Base-by-base conservation (phyloP, 2,797 vertebrate genomes). In the Megalops cyprinoides region DNA sequence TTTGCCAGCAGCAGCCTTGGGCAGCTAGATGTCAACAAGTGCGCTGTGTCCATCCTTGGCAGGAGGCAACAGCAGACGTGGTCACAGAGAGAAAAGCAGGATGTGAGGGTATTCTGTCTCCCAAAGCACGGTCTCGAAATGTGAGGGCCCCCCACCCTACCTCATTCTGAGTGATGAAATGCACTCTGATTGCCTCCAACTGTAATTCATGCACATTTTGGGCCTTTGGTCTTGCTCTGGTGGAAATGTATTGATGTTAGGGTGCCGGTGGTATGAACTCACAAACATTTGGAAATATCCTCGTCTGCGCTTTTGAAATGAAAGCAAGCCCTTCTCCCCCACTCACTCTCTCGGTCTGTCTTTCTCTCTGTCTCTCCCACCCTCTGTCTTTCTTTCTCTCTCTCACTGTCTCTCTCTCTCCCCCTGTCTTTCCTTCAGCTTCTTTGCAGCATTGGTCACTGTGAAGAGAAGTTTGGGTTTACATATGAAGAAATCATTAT, bases 401-500 rank as follows among this genome's bases (percentile, higher is more conserved):
- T 62, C 25, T 62, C 20, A 2, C 23, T 62, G 5, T 60, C 7
- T 37, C 20, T 77, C 9, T 74, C 44, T 65, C 28, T 81, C 7
- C 18, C 15, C 2, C 28, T 5, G 56, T 65, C 44, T 37, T 28
- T 76, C 23, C 23, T 44, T 39, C 86, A 99, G 98, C 96, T 99
- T 92, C 96, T 99, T 90, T 98, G 97, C 95, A 98, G 95, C 86
- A 91, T 97, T 89, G 96, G 96, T 84, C 96, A 97, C 89, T 94
- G 91, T 81, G 97, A 99, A 92, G 97, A 99, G 90, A 97, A 95
- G 87, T 92, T 99, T 91, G 97, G 98, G 82, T 99, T 97, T 95
- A 97, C 96, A 4, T 97, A 98, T 86, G 97, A 99, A 91, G 96
- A 98, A 94, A 98, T 99, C 88, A 99, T 99, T 87, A 94, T 99